A percentile compares a stretch with the other conserved stretches of the same genome.
Evolutionary conservation across 2,113 vertebrate species (phyloP).

Genomic region (Eulemur rufifrons): DNA sequence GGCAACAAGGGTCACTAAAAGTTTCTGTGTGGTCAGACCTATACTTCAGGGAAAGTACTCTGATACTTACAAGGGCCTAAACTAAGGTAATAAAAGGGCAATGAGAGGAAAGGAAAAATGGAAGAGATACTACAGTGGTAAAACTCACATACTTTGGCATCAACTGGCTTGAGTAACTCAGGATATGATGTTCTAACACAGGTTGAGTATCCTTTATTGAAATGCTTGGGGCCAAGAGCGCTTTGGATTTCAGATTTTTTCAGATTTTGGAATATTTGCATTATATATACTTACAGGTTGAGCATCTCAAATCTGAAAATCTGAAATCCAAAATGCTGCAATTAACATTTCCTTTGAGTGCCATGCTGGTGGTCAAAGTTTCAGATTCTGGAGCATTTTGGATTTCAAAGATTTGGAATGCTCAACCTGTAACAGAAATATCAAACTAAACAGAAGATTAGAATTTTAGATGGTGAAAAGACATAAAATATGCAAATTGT

Average conservation of each 20-base stretch:
- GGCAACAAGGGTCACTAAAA: neutral
- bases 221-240: neutral
- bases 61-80: neutral
- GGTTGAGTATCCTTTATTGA: no score
- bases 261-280: neutral
- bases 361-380: neutral
- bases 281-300: neutral
- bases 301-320: neutral
- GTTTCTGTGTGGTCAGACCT: neutral
- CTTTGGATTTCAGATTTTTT: neutral
- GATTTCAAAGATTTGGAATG: neutral
- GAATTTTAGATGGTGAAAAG: slow-evolving; percentile 9
- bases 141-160: slow-evolving; percentile 4
- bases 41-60: slow-evolving; percentile 1
- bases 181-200: slow-evolving; percentile 12
- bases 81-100: neutral
- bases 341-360: neutral
- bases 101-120: slow-evolving; percentile 4
- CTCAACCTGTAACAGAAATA: neutral
- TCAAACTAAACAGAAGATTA: neutral
- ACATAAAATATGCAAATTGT: neutral
- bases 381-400: neutral
- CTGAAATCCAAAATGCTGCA: neutral
- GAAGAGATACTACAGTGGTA: neutral
- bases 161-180: neutral